Percentiles rank a stretch among this genome's conserved stretches.
Evolutionary conservation across 2,888 invertebrate species (phyloP).

Genomic region (Pristionchus japonicus): DNA sequence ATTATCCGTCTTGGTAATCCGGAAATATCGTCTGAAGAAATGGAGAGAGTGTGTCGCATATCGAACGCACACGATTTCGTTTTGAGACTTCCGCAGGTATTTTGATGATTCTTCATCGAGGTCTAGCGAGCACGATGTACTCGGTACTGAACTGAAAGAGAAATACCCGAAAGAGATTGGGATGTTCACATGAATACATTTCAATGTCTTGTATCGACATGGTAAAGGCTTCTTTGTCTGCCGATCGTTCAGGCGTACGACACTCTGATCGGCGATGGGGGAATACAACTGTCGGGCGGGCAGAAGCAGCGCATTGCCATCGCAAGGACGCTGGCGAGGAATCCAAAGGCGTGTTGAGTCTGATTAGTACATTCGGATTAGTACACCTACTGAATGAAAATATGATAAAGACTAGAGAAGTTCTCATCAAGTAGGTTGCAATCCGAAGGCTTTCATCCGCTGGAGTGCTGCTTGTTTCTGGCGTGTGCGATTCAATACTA

Average conservation of each 20-base stretch:
- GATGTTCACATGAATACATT: neutral
- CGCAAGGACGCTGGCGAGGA: constrained; percentile 48
- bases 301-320: constrained; percentile 56
- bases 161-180: too few relatives aligned
- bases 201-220: neutral
- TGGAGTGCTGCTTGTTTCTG: too few relatives aligned
- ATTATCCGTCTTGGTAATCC: constrained; percentile 53
- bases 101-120: too few relatives aligned
- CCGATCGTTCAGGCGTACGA: constrained; percentile 53
- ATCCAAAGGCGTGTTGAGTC: constrained; percentile 47
- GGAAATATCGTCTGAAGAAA: constrained; percentile 50
- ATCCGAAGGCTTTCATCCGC: too few relatives aligned
- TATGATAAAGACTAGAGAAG: too few relatives aligned
- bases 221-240: too few relatives aligned
- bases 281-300: constrained; percentile 56
- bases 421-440: too few relatives aligned
- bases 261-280: constrained; percentile 59
- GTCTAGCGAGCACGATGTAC: too few relatives aligned
- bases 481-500: too few relatives aligned
- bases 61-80: constrained; percentile 62
- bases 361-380: too few relatives aligned
- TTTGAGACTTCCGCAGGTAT: constrained; percentile 50
- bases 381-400: too few relatives aligned
- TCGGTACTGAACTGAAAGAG: too few relatives aligned
- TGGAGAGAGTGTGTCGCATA: constrained; percentile 53